phyloP scores from a whole-genome alignment of 2,888 invertebrate genomes.

The Litoditis marina region DNA sequence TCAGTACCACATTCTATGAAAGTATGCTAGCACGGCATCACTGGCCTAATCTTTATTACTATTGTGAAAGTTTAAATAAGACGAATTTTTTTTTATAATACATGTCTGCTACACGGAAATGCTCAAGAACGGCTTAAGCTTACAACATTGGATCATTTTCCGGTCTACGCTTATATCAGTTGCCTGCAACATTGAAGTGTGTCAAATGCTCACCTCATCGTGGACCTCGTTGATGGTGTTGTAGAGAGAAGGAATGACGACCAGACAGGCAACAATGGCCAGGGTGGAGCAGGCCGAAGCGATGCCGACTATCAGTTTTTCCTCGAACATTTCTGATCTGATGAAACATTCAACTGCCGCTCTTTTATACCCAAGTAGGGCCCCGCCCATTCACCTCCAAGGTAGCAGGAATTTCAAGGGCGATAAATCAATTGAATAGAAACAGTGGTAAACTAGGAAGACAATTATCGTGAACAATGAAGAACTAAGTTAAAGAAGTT shows the following conservation, averaged over 20 bases:
- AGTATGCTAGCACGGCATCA: too few relatives aligned
- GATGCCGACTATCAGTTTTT: slow-evolving; percentile 44
- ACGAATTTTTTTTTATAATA: too few relatives aligned
- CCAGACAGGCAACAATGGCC: slow-evolving; percentile 43
- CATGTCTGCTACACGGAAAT: too few relatives aligned
- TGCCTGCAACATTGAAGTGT: neutral
- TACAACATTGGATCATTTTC: neutral
- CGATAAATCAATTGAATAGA: too few relatives aligned
- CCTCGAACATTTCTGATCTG: slow-evolving; percentile 39
- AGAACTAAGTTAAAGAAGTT: too few relatives aligned
- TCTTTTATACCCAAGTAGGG: slow-evolving; percentile 24
- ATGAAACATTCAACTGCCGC: neutral
- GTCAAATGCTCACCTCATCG: slow-evolving; percentile 31
- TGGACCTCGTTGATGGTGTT: slow-evolving; percentile 54
- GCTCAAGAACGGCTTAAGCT: neutral
- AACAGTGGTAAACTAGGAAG: too few relatives aligned
- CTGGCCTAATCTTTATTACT: too few relatives aligned
- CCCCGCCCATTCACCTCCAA: too few relatives aligned
- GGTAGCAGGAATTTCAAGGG: too few relatives aligned
- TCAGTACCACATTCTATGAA: too few relatives aligned
- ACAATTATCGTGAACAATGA: too few relatives aligned
- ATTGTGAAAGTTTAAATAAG: too few relatives aligned
- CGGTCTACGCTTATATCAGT: neutral
- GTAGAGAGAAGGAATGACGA: slow-evolving; percentile 56
- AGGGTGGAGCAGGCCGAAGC: slow-evolving; percentile 38